phyloP scores from a whole-genome alignment of 2,113 vertebrate genomes.

The Cairina moschata region DNA sequence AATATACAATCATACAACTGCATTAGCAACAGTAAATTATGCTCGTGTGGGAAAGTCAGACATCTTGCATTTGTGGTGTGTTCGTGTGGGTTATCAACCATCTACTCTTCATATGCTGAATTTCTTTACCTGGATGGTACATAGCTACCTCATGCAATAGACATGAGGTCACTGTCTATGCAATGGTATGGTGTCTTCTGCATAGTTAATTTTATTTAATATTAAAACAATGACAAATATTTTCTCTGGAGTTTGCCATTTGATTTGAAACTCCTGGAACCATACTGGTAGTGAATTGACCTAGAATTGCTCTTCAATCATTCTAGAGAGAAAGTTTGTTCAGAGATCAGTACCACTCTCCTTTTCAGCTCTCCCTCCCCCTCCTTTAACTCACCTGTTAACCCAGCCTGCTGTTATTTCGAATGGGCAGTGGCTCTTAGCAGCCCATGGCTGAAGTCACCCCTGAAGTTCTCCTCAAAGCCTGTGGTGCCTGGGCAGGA shows the following conservation, averaged over 20 bases:
- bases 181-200: neutral
- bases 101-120: neutral
- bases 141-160: neutral
- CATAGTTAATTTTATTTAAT: neutral
- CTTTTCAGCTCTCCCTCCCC: neutral
- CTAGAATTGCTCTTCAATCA: neutral
- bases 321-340: neutral
- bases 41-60: neutral
- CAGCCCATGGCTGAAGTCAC: neutral
- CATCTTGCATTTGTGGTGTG: neutral
- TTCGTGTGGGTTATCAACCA: neutral
- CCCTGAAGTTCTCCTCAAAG: neutral
- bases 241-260: neutral
- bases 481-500: neutral
- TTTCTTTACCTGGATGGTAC: neutral
- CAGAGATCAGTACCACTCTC: neutral
- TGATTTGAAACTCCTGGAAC: slow-evolving; percentile 1
- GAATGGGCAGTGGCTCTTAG: rapidly evolving
- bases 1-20: neutral
- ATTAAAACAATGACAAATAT: slow-evolving; percentile 14
- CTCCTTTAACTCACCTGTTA: neutral
- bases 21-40: neutral
- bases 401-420: neutral
- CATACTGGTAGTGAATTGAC: neutral
- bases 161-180: neutral